Percentiles rank a stretch among this genome's conserved stretches.
These are phyloP conservation scores for Asbolus verrucosus DNA, from an alignment of 1,140 invertebrate genomes.

Conservation along the genomic window DNA sequence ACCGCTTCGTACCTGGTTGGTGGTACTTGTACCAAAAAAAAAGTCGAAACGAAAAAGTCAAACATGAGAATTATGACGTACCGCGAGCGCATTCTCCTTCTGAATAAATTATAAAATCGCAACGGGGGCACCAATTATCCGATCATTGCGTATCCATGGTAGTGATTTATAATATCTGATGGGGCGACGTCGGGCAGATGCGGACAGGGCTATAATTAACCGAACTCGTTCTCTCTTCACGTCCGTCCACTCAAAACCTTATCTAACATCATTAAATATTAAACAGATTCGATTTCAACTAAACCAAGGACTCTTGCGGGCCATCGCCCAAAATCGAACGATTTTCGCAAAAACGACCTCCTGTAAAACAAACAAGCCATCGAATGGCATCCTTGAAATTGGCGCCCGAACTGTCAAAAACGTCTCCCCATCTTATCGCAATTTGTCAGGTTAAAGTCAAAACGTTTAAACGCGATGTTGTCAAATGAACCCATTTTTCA, in stretches of 20 bases:
- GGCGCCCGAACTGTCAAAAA: no score
- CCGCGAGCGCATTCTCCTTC: conserved; percentile 24
- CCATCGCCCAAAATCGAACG: no score
- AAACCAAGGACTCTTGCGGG: conserved; percentile 35
- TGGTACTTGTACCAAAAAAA: conserved; percentile 1
- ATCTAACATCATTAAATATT: conserved; percentile 38
- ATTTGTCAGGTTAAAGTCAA: no score
- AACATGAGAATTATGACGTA: not conserved
- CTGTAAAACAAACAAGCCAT: no score
- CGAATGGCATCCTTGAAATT: no score
- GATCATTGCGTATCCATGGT: conserved; percentile 56
- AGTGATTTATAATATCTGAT: conserved; percentile 54
- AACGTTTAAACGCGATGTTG: no score
- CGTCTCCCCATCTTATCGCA: no score
- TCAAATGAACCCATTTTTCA: no score
- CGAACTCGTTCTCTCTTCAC: conserved; percentile 45
- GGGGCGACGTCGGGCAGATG: conserved; percentile 48
- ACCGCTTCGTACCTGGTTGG: not conserved
- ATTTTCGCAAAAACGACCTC: no score
- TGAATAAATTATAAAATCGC: conserved; percentile 56
- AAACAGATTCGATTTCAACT: conserved; percentile 34
- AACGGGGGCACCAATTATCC: conserved; percentile 57
- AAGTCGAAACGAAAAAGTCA: conserved; percentile 17
- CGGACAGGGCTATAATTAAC: conserved; percentile 50
- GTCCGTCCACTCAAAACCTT: conserved; percentile 27